These are phyloP conservation scores for Hyposmocoma kahamanoa DNA, from an alignment of 1,140 invertebrate genomes.

Conservation along the genomic window DNA sequence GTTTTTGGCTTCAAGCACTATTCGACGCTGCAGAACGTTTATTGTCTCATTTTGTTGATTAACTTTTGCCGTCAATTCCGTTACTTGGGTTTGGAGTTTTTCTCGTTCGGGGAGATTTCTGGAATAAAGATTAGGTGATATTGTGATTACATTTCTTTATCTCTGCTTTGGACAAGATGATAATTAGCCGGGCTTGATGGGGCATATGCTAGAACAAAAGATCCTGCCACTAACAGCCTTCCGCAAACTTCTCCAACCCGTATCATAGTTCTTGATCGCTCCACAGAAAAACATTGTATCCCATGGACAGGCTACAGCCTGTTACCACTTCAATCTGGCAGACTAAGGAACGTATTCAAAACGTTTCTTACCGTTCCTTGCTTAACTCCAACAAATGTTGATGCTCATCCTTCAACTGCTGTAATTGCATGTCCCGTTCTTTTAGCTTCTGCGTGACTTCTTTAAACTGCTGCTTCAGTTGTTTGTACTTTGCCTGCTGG, in stretches of 20 bases:
- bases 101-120: constrained; percentile 82
- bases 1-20: constrained; percentile 82
- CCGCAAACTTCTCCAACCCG: too few species aligned
- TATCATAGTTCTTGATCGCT: too few species aligned
- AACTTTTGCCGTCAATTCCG: constrained; percentile 77
- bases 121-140: too few species aligned
- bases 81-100: constrained; percentile 78
- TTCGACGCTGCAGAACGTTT: constrained; percentile 78
- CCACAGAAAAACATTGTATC: too few species aligned
- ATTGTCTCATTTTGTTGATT: constrained; percentile 81
- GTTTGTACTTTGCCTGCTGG: constrained; percentile 80
- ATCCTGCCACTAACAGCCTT: too few species aligned
- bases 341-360: too few species aligned
- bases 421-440: constrained; percentile 78
- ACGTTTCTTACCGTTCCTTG: constrained; percentile 79
- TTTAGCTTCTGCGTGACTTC: constrained; percentile 77
- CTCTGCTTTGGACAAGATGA: too few species aligned
- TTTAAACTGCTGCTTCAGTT: constrained; percentile 77
- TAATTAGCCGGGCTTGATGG: too few species aligned
- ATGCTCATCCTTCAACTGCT: constrained; percentile 78
- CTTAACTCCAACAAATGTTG: constrained; percentile 80
- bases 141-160: too few species aligned
- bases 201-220: too few species aligned
- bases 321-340: too few species aligned
- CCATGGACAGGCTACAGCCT: too few species aligned